Evolutionary conservation across 1,140 invertebrate species (phyloP).

Genomic region (Saccostrea echinata): DNA sequence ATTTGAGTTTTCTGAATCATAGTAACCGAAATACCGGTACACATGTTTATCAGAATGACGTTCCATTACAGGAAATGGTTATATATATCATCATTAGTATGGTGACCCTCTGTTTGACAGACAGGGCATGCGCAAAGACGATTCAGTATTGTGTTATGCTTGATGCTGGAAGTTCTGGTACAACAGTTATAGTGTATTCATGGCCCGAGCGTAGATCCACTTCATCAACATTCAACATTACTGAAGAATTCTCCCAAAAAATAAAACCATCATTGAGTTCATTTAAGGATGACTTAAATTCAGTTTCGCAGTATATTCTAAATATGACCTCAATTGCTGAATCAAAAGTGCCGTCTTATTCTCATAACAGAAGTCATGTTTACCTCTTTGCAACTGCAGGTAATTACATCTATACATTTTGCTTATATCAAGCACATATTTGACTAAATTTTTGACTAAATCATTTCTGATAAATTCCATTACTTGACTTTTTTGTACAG

Average conservation of each 20-base stretch:
- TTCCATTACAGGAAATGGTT: slow-evolving; percentile 5
- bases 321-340: slow-evolving; percentile 68
- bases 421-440: background rate
- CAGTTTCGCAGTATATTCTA: slow-evolving; percentile 62
- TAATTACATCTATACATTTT: slow-evolving; percentile 51
- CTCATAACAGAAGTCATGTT: slow-evolving; percentile 72
- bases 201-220: slow-evolving; percentile 54
- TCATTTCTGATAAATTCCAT: background rate
- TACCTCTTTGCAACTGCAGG: slow-evolving; percentile 83
- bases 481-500: slow-evolving; percentile 54
- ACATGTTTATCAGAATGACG: too few species aligned
- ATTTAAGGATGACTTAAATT: slow-evolving; percentile 53
- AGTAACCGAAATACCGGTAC: too few species aligned
- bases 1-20: too few species aligned
- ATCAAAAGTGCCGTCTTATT: slow-evolving; percentile 69
- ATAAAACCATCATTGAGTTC: slow-evolving; percentile 66
- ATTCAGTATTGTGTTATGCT: slow-evolving; percentile 66
- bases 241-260: slow-evolving; percentile 58
- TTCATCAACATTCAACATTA: slow-evolving; percentile 48
- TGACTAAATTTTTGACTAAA: too few species aligned
- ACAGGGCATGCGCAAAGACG: slow-evolving; percentile 2
- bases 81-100: background rate
- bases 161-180: slow-evolving; percentile 73
- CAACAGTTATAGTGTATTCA: slow-evolving; percentile 71
- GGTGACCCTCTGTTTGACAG: background rate